Evolutionary conservation across 1,140 invertebrate genomes (phyloP), one percentile per base, ranked within the genome.

Genomic region (Planococcus citri): DNA sequence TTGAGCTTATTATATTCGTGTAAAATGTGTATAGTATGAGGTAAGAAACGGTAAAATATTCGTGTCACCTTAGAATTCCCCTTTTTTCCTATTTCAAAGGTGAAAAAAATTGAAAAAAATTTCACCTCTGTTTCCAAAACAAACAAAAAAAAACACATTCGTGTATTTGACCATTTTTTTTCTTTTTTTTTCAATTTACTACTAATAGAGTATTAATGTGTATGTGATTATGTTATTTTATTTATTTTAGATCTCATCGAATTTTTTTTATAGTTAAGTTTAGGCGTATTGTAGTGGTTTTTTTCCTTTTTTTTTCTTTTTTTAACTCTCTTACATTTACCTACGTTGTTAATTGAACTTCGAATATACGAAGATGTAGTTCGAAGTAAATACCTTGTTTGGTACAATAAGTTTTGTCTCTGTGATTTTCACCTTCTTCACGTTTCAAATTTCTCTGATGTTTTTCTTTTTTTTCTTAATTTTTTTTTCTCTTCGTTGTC

Each of bases 201-300:
- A n/a, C n/a, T n/a, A 10, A 64, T 25, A 25, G 9, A 25, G 21
- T 64, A 24, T 64, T 64, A 25, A 10, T 64, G 9, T 64, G 10
- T 64, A 64, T 64, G 60, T 64, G 60, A 64, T 64, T 64, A 64
- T 27, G 60, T 64, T 64, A 64, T 64, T 64, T 64, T 64, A 64
- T 64, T 64, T 64, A 64, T 64, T 64, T 64, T 64, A 64, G 60
- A 64, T 64, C 60, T 64, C 60, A 64, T 64, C 20, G 60, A 25
- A 25, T 64, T 64, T 64, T 60, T 60, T 14, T 64, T 64, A 24
- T 64, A 10, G 10, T 20, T 58, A 20, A n/a, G 17, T 58, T 58
- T 8, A n/a, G n/a, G n/a, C n/a, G n/a, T n/a, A n/a, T n/a, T n/a
- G n/a, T n/a, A n/a, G n/a, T n/a, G 17, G 57, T 9, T 22, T 9